Evolutionary conservation across 2,888 invertebrate species (phyloP), one percentile per base, ranked within the genome.

Genomic region (Alloscopus bannaensis): DNA sequence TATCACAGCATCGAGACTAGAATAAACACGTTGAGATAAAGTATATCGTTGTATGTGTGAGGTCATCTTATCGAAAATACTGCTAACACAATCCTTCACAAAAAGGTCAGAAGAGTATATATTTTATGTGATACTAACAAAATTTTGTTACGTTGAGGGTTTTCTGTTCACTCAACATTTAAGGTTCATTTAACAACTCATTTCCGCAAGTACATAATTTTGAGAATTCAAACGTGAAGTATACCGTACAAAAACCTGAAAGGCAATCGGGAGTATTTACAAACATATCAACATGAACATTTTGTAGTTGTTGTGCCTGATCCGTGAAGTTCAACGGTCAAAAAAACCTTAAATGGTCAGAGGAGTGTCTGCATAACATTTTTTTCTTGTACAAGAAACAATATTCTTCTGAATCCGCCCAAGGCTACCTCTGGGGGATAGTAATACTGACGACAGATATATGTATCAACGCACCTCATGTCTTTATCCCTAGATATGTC

Each of bases 1-100:
- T 83, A 83, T 83, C 83, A 83, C 83, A 83, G 83, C 73, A 59
- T 80, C 70, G 76, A 75, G 80, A 81, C 79, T 81, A 81, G 73
- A 75, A 71, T 55, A 75, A 75, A 71, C 73, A 57, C 65, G 64
- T 47, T 55, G 65, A 71, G 71, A 62, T 60, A 11, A 73, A 72
- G 77, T 81, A 76, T 71, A 68, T 77, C 71, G 1, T 42, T 52
- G 2, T 52, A 20, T 52, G 52, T 52, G 24, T 52, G 18, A 18
- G 18, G 6, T n/a, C 18, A 47, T 13, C n/a, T n/a, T n/a, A n/a
- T n/a, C n/a, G n/a, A n/a, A n/a, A n/a, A n/a, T n/a, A n/a, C n/a
- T n/a, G n/a, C n/a, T n/a, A n/a, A n/a, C n/a, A n/a, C n/a, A n/a
- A n/a, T n/a, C n/a, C n/a, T n/a, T n/a, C n/a, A 50, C n/a, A 18